Base-by-base conservation (phyloP, 2,888 invertebrate species). In the Microctonus brassicae region DNA sequence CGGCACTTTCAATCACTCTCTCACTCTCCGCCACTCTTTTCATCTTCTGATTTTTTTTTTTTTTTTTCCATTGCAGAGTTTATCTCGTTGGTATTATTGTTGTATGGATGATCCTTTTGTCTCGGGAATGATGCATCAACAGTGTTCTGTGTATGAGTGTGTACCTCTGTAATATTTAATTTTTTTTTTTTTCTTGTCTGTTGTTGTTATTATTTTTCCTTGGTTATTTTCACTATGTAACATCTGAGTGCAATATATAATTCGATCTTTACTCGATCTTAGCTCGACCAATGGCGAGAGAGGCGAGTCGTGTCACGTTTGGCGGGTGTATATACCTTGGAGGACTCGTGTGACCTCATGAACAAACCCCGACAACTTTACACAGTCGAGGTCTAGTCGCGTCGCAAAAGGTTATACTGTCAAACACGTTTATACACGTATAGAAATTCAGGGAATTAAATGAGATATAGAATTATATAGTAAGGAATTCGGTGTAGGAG, bases 261-360 rank as follows among this genome's bases (percentile, higher is more conserved):
- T 67, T 66, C 71, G 55, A 67, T 71, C 53, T 71, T 60, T 36
- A 52, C 53, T 63, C 55, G 63, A 69, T 69, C 63, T 69, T n/a
- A 9, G 33, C 33, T 55, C 58, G 26, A 58, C 64, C 64, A 70
- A 64, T 70, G 6, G 65, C 33, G 10, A 60, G 39, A 64, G 65
- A 64, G 60, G 47, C 29, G n/a, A 71, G 62, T 66, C 66, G 71
- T 66, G 62, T 71, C 71, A 71, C 71, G 71, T 71, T 55, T 66
- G 66, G 70, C 36, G 42, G 24, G 58, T 65, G 36, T 65, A 39
- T 65, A 39, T 63, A 55, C 39, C 69, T 70, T 57, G 20, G 58
- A 26, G 53, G 60, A 60, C 36, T 55, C 55, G 70, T 70, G 64
- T 63, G 71, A 71, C 53, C 68, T 53, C 39, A 66, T 33, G 42